These are phyloP conservation scores for Bimastos eiseni DNA, from an alignment of 2,888 invertebrate genomes.

Conservation along the genomic window DNA sequence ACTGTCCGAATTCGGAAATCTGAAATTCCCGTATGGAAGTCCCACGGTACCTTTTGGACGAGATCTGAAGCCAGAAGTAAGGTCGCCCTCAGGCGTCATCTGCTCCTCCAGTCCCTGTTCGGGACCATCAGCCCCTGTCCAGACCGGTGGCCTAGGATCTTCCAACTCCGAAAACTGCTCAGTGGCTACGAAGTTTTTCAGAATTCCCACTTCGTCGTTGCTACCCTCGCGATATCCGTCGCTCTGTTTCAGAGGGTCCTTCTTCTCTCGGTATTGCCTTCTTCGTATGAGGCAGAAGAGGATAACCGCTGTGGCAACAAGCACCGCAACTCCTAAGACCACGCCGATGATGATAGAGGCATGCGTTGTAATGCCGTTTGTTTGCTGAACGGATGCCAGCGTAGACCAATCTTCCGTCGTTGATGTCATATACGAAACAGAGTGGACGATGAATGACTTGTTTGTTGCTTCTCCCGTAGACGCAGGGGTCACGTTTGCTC, in stretches of 20 bases:
- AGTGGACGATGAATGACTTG: not conserved
- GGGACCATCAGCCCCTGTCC: not conserved
- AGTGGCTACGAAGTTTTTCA: not conserved
- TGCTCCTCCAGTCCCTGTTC: not conserved
- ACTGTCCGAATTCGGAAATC: not conserved
- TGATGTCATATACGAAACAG: not conserved
- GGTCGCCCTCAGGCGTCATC: not conserved
- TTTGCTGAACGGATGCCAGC: not conserved
- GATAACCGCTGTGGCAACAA: not conserved
- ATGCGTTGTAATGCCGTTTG: not conserved
- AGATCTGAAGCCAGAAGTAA: not conserved
- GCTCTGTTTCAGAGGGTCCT: conserved; percentile 17
- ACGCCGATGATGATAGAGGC: conserved; percentile 16
- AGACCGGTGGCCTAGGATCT: not conserved
- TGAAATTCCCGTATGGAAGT: conserved; percentile 16
- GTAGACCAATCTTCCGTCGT: not conserved
- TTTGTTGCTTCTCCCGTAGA: not conserved
- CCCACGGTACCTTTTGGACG: conserved; percentile 16
- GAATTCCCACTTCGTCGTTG: conserved; percentile 21
- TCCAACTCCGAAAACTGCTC: conserved; percentile 17
- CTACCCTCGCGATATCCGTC: not conserved
- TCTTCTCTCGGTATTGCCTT: not conserved
- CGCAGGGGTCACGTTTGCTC: not conserved
- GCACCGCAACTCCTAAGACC: not conserved
- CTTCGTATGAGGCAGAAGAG: conserved; percentile 10